Conservation (phyloP, 2,113 vertebrate genomes). For the Girardinichthys multiradiatus region DNA sequence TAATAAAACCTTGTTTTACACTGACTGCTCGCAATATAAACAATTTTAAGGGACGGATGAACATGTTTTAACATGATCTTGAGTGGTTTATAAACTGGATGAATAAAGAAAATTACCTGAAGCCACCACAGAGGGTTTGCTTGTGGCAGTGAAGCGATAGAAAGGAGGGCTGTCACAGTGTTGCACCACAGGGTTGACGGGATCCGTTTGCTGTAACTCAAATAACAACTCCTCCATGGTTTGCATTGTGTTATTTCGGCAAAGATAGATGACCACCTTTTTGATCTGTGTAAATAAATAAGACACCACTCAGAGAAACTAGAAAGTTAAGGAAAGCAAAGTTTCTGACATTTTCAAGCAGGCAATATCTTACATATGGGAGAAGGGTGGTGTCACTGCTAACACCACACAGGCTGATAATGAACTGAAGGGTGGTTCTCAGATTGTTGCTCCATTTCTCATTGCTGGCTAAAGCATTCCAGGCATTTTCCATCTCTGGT, state of each 20-base stretch:
- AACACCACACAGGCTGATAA: conserved; percentile 95
- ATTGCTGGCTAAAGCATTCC: conserved; percentile 94
- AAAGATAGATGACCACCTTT: conserved; percentile 95
- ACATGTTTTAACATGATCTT: not conserved
- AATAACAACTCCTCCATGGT: conserved; percentile 97
- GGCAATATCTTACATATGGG: conserved; percentile 84
- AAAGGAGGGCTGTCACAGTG: conserved; percentile 96
- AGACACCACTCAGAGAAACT: not conserved
- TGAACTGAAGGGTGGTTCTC: conserved; percentile 91
- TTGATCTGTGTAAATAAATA: conserved; percentile 85
- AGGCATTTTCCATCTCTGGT: conserved; percentile 95
- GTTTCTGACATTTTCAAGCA: not conserved
- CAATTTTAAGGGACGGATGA: too few relatives aligned
- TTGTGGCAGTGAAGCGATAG: conserved; percentile 92
- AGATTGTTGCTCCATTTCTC: conserved; percentile 97
- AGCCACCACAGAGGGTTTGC: conserved; percentile 86
- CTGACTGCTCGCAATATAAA: too few relatives aligned
- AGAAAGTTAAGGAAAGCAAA: not conserved
- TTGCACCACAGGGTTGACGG: conserved; percentile 94
- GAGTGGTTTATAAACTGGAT: not conserved
- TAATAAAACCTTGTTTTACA: too few relatives aligned
- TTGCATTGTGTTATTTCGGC: conserved; percentile 95
- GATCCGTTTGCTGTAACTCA: conserved; percentile 95
- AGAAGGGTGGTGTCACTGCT: conserved; percentile 94
- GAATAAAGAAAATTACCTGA: conserved; percentile 81